Conservation (phyloP, 2,888 invertebrate genomes). For the Patella depressa region DNA sequence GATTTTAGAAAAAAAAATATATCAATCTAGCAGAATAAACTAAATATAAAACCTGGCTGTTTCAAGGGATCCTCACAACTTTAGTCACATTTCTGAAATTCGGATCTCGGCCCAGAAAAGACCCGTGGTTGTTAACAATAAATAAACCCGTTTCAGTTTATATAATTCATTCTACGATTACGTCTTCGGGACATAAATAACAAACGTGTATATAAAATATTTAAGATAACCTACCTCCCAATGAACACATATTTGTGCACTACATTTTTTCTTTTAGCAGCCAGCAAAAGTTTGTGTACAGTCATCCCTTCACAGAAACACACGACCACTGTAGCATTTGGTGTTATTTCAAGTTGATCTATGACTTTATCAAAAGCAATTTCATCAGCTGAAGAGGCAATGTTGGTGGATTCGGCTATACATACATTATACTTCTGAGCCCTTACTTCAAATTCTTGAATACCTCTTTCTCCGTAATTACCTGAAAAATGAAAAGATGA, state of each 20-base stretch:
- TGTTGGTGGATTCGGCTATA: slow-evolving; percentile 80
- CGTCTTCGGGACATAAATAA: neutral
- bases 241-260: slow-evolving; percentile 78
- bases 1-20: too few species aligned
- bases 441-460: slow-evolving; percentile 81
- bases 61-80: too few species aligned
- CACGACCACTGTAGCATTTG: slow-evolving; percentile 77
- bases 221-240: slow-evolving; percentile 75
- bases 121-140: too few species aligned
- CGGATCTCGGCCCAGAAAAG: too few species aligned
- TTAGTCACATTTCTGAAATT: too few species aligned
- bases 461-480: slow-evolving; percentile 84
- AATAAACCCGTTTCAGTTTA: too few species aligned
- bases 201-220: neutral
- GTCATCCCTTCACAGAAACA: slow-evolving; percentile 87
- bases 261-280: slow-evolving; percentile 76
- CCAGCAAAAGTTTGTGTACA: slow-evolving; percentile 78
- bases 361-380: slow-evolving; percentile 73
- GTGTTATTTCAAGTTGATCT: slow-evolving; percentile 74
- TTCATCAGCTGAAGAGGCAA: slow-evolving; percentile 77
- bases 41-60: too few species aligned
- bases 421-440: slow-evolving; percentile 80
- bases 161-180: neutral
- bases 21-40: too few species aligned
- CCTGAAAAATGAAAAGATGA: slow-evolving; percentile 73